These are phyloP conservation scores for Lottia gigantea DNA, from an alignment of 2,888 invertebrate species.

Conservation along the genomic window DNA sequence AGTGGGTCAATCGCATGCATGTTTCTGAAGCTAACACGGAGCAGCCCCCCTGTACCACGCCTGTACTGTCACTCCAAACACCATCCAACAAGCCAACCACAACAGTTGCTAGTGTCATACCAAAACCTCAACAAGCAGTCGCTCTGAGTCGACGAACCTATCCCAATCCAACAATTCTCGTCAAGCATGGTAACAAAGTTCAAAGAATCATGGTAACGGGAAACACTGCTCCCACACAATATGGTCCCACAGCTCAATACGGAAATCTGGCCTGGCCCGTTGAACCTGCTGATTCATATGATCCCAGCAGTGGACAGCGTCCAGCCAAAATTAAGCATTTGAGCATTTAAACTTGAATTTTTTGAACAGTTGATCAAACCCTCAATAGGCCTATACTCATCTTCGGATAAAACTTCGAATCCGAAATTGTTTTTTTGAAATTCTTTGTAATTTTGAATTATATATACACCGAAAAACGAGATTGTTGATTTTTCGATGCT, in stretches of 20 bases:
- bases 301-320: not conserved
- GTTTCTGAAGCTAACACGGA: constrained; percentile 38
- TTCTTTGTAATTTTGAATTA: too few relatives aligned
- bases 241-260: constrained; percentile 4
- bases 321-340: constrained; percentile 5
- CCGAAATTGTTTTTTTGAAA: too few relatives aligned
- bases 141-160: constrained; percentile 52
- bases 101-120: constrained; percentile 37
- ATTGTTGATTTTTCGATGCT: too few relatives aligned
- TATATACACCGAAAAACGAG: too few relatives aligned
- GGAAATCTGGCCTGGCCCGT: not conserved
- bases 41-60: constrained; percentile 36
- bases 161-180: constrained; percentile 53
- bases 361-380: not conserved
- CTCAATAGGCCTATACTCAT: too few relatives aligned
- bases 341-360: not conserved
- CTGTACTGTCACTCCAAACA: constrained; percentile 38
- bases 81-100: constrained; percentile 37
- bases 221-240: constrained; percentile 37
- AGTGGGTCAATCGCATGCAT: constrained; percentile 43
- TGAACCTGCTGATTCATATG: not conserved
- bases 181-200: constrained; percentile 60
- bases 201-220: constrained; percentile 58
- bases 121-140: constrained; percentile 36
- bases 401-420: too few relatives aligned